Evolutionary conservation across 2,113 vertebrate genomes (phyloP), one percentile per base, ranked within the genome.

Genomic region (Raja brachyura): DNA sequence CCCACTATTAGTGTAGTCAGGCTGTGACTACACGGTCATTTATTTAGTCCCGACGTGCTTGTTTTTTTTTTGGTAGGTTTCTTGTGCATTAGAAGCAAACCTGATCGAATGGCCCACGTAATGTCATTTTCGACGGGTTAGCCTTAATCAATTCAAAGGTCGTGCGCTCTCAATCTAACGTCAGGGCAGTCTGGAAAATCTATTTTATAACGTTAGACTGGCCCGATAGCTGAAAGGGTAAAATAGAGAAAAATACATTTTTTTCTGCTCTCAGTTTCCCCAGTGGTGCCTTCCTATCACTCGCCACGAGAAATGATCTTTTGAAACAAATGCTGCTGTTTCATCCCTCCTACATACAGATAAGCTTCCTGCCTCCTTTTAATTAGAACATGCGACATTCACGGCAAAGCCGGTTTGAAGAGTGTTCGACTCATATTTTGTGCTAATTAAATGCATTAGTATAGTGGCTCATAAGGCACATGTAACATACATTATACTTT

Each of bases 101-200:
- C 59, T 31, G 28, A 33, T 2, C 14, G 83, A 66, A 59, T 88
- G 25, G 61, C 59, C 83, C 14, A 11, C 20, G n/a, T 31, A 31
- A 88, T 92, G 61, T 9, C 7, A 9, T 73, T 92, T 73, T 54
- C 90, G 54, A 31, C 90, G 54, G 68, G 90, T 92, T 92, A 54
- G 68, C 68, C 10, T 33, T 22, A 92, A 73, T 92, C 90, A 54
- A 92, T 92, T 73, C 39, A 28, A 39, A 92, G 90, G 90, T 92
- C 90, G 59, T 25, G 22, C 1, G 68, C 7, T 20, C 8, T 31
- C n/a, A 39, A 68, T 16, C 20, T 70, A 63, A 18, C 68, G 63
- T 90, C 61, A 33, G n/a, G 73, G 4, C 22, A 73, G 39, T 92
- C 33, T 25, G 68, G 28, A 92, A 74, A 92, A 73, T 92, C 68